These are phyloP conservation scores for Coturnix japonica DNA, from an alignment of 2,113 vertebrate species.

Conservation along the genomic window DNA sequence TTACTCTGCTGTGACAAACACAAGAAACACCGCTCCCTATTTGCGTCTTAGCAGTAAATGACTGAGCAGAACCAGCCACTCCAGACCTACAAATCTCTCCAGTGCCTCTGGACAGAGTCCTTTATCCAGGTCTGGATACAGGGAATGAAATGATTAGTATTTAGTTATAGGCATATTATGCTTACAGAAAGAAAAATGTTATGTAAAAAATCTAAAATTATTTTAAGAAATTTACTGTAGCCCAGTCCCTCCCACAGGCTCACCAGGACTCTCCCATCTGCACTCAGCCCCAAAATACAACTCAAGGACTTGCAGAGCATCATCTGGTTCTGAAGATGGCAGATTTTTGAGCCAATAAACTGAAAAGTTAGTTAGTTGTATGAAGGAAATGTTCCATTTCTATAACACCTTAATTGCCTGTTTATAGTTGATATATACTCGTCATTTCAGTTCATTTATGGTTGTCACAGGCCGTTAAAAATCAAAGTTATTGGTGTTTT, in stretches of 20 bases:
- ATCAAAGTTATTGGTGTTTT: neutral
- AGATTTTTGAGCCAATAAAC: neutral
- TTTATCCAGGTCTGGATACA: neutral
- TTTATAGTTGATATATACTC: neutral
- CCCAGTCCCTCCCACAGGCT: neutral
- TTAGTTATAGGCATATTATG: neutral
- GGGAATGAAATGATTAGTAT: neutral
- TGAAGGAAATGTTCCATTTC: neutral
- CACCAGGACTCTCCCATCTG: neutral
- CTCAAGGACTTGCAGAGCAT: too few species aligned
- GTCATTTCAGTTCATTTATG: neutral
- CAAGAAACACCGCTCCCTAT: neutral
- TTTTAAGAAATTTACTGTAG: neutral
- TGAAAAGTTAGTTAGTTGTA: neutral
- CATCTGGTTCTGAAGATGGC: rapidly evolving
- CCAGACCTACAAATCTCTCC: neutral
- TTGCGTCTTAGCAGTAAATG: neutral
- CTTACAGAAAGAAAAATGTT: neutral
- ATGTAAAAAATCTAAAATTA: neutral
- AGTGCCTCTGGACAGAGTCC: neutral
- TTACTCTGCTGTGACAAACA: neutral
- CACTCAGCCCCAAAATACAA: neutral
- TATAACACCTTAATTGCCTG: neutral
- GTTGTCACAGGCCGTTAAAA: neutral
- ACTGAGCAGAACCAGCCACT: neutral